A percentile compares a stretch with the other conserved stretches of the same genome.
Conservation (phyloP, 2,888 invertebrate genomes). For the Cyrtodaria siliqua region DNA sequence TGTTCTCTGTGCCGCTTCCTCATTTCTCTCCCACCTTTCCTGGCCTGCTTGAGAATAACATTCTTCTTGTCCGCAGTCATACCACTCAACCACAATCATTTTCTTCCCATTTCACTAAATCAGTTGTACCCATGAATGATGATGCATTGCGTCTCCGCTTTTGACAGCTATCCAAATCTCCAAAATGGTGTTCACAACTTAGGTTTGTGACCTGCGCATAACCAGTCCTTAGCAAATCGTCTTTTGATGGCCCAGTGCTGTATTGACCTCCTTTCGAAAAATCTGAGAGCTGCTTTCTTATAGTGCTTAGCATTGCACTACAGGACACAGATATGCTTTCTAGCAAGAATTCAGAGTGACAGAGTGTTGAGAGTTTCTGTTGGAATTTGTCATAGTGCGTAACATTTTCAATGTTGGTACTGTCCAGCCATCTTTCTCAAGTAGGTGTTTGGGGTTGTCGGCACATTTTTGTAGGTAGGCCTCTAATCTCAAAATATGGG, state of each 20-base stretch:
- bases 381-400: no score
- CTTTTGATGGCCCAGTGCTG: no score
- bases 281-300: slow-evolving; percentile 51
- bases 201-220: slow-evolving; percentile 50
- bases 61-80: neutral
- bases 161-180: slow-evolving; percentile 59
- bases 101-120: slow-evolving; percentile 1
- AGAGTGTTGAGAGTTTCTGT: no score
- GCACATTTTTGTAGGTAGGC: no score
- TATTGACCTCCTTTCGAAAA: slow-evolving; percentile 56
- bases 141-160: slow-evolving; percentile 53
- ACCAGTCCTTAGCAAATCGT: no score
- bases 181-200: slow-evolving; percentile 67
- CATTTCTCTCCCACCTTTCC: neutral
- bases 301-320: slow-evolving; percentile 17
- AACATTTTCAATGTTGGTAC: no score
- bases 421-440: no score
- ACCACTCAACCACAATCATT: neutral
- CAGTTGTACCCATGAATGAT: slow-evolving; percentile 4
- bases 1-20: neutral
- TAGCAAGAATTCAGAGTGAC: no score
- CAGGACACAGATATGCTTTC: neutral
- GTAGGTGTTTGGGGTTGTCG: no score
- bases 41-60: neutral
- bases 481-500: no score